Conservation (phyloP, 2,888 invertebrate genomes). For the Philereme vetulata region DNA sequence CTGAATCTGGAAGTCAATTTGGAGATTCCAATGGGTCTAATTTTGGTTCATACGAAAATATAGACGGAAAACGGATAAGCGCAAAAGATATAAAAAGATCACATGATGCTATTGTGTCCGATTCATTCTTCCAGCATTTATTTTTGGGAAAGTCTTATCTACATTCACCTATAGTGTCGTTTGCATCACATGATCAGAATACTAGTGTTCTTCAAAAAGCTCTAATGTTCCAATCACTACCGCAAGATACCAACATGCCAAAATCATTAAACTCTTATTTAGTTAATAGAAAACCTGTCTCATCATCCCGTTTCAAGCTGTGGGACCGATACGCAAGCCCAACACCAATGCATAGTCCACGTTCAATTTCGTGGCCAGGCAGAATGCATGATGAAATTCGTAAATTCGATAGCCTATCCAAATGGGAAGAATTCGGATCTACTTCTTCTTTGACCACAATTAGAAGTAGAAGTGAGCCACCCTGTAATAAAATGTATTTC, state of each 20-base stretch:
- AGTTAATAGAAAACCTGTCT: conserved; percentile 87
- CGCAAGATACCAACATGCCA: conserved; percentile 75
- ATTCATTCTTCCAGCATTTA: conserved; percentile 89
- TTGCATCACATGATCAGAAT: conserved; percentile 63
- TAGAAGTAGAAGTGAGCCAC: conserved; percentile 87
- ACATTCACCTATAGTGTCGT: conserved; percentile 44
- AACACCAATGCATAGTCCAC: conserved; percentile 80
- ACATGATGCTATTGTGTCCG: conserved; percentile 83
- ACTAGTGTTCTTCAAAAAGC: conserved; percentile 88
- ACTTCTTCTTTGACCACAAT: conserved; percentile 76
- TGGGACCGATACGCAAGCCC: conserved; percentile 84
- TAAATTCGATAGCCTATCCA: conserved; percentile 77
- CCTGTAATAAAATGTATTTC: conserved; percentile 79
- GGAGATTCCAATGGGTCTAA: conserved; percentile 67
- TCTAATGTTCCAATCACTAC: conserved; percentile 85
- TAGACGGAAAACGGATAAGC: conserved; percentile 49
- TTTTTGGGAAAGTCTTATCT: conserved; percentile 81
- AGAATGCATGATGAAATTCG: conserved; percentile 78
- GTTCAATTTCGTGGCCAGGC: conserved; percentile 85
- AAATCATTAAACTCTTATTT: conserved; percentile 87
- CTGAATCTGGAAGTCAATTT: conserved; percentile 64
- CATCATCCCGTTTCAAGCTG: conserved; percentile 88
- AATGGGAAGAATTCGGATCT: conserved; percentile 72
- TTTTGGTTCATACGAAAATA: conserved; percentile 58
- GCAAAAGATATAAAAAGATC: conserved; percentile 81